A percentile compares a stretch with the other conserved stretches of the same genome.
These are phyloP conservation scores for Chamaetylas fuelleborni DNA, from an alignment of 2,113 vertebrate genomes.

Conservation along the genomic window DNA sequence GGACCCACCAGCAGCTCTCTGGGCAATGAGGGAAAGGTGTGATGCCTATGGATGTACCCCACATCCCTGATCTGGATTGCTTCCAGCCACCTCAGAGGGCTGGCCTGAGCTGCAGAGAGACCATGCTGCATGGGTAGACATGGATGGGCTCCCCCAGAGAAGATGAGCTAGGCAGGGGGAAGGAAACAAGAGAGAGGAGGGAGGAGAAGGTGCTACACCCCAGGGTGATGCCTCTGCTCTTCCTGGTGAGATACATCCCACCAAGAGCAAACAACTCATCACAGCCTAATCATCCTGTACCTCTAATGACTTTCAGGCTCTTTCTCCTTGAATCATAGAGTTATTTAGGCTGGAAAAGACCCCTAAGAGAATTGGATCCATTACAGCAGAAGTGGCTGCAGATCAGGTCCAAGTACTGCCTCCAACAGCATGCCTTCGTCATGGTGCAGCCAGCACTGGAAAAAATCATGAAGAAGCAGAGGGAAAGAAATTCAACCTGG, in stretches of 20 bases:
- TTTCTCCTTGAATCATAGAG: neutral
- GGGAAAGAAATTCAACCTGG: neutral
- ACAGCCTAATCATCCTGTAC: neutral
- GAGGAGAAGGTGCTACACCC: neutral
- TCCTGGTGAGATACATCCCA: neutral
- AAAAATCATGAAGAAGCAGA: neutral
- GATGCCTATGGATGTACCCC: neutral
- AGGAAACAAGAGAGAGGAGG: neutral
- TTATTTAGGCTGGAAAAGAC: neutral
- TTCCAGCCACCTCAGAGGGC: rapidly evolving
- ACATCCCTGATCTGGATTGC: neutral
- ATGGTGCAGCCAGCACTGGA: neutral
- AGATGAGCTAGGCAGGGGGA: neutral
- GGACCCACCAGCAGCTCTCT: neutral
- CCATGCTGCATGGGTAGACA: neutral
- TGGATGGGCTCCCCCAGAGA: neutral
- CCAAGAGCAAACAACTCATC: neutral
- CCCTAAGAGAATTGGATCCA: neutral
- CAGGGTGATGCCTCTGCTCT: neutral
- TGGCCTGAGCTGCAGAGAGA: neutral
- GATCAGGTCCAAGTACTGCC: neutral
- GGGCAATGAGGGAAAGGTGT: neutral
- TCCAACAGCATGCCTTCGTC: rapidly evolving
- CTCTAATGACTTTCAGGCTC: neutral
- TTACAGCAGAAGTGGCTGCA: neutral